Evolutionary conservation across 2,113 vertebrate species (phyloP).

Genomic region (Entelurus aequoreus): DNA sequence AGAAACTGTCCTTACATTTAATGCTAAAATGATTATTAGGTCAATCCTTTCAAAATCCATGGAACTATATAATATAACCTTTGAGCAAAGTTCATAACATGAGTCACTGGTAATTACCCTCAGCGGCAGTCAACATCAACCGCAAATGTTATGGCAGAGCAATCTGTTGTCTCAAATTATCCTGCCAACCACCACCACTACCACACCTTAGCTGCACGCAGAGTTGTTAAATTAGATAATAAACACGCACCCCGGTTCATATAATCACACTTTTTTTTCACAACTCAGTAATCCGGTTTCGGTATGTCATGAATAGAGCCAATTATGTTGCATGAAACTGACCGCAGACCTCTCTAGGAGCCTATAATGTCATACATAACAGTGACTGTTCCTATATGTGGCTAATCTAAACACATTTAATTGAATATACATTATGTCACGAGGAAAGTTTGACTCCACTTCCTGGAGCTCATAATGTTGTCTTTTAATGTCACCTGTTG

Average conservation of each 20-base stretch:
- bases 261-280: neutral
- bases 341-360: neutral
- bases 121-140: neutral
- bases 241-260: too few species aligned
- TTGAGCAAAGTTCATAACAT: neutral
- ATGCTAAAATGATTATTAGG: too few species aligned
- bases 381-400: neutral
- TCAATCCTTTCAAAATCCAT: neutral
- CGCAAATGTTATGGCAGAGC: neutral
- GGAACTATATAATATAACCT: neutral
- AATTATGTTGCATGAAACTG: neutral
- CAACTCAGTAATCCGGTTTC: neutral
- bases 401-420: neutral
- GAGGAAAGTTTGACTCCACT: neutral
- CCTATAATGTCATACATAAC: neutral
- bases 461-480: neutral
- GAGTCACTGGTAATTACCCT: neutral
- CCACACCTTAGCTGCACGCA: neutral
- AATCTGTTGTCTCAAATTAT: neutral
- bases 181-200: neutral
- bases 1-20: too few species aligned
- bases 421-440: neutral
- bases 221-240: neutral
- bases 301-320: neutral
- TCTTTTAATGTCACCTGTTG: neutral